Conservation (phyloP, 2,113 vertebrate genomes). For the Fulica atra region DNA sequence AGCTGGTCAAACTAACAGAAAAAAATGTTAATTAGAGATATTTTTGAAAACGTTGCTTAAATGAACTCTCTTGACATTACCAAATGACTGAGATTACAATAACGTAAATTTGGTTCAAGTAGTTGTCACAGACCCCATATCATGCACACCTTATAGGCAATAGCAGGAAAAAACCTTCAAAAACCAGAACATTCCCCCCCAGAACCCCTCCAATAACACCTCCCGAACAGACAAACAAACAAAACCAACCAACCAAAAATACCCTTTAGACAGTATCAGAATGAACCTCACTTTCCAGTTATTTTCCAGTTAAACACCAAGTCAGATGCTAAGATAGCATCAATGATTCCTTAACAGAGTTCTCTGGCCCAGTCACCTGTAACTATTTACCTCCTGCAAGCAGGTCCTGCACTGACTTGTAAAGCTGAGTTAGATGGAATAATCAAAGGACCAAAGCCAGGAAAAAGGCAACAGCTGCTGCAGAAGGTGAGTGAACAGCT, state of each 20-base stretch:
- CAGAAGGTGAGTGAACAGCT: conserved; percentile 18
- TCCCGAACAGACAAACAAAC: neutral
- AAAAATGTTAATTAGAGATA: neutral
- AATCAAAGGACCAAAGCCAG: conserved; percentile 1
- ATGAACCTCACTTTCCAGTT: neutral
- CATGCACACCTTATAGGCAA: neutral
- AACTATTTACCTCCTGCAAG: neutral
- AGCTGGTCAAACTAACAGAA: neutral
- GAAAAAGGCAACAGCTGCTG: conserved; percentile 39
- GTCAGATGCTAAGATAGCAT: neutral
- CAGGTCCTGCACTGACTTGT: neutral
- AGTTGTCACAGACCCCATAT: neutral
- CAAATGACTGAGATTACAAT: neutral
- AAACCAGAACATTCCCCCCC: too few species aligned
- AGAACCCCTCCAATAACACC: too few species aligned
- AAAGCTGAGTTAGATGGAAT: neutral
- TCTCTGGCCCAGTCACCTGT: neutral
- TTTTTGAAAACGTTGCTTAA: neutral
- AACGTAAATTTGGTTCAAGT: neutral
- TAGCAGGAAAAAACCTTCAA: neutral
- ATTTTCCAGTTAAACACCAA: neutral
- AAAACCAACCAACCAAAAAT: neutral
- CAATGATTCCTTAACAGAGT: neutral
- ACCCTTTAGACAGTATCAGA: neutral
- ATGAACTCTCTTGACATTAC: neutral